Evolutionary conservation across 2,888 invertebrate genomes (phyloP).

Genomic region (Phortica okadai): DNA sequence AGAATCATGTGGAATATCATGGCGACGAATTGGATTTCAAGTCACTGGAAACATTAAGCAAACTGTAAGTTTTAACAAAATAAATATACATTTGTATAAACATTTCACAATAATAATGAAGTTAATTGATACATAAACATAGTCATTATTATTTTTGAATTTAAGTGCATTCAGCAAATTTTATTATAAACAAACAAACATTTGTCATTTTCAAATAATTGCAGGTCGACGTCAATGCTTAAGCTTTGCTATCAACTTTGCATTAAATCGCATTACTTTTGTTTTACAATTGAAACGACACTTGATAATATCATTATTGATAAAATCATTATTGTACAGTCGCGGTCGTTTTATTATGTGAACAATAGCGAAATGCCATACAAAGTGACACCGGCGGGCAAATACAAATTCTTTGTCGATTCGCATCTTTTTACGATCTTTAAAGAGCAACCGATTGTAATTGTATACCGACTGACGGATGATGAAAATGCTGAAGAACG

Average conservation of each 20-base stretch:
- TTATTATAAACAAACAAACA: neutral
- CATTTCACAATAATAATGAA: neutral
- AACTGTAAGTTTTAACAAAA: conserved; percentile 53
- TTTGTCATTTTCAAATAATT: conserved; percentile 30
- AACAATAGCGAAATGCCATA: conserved; percentile 63
- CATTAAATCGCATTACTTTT: conserved; percentile 69
- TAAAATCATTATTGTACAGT: conserved; percentile 71
- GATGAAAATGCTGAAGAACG: conserved; percentile 17
- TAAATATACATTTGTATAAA: neutral
- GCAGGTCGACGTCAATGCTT: conserved; percentile 58
- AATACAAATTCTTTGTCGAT: conserved; percentile 66
- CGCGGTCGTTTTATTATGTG: conserved; percentile 67
- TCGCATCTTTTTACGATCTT: conserved; percentile 68
- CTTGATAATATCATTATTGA: conserved; percentile 62
- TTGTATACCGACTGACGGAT: conserved; percentile 57
- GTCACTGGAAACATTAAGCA: conserved; percentile 56
- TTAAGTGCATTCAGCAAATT: neutral
- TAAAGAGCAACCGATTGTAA: conserved; percentile 69
- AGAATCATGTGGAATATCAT: conserved; percentile 71
- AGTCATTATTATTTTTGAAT: too few species aligned
- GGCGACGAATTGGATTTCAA: conserved; percentile 71
- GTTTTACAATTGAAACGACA: conserved; percentile 65
- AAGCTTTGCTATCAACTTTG: conserved; percentile 66
- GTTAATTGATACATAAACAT: too few species aligned
- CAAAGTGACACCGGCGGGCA: conserved; percentile 48